Base-by-base conservation (phyloP, 2,797 vertebrate genomes). In the Emys orbicularis region DNA sequence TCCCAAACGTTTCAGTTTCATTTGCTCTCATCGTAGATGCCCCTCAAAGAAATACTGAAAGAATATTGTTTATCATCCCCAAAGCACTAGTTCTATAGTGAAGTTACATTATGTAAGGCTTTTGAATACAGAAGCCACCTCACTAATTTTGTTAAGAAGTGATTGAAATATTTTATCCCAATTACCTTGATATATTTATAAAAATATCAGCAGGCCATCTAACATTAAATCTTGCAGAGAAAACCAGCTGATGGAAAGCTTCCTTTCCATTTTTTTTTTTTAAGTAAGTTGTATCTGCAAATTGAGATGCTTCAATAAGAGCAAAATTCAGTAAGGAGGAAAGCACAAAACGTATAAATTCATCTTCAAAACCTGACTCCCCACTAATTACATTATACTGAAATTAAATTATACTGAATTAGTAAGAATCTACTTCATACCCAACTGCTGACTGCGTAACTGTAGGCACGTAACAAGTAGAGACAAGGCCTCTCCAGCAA, bases 391-490 rank as follows among this genome's bases (percentile, higher is more conserved):
- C 5, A 44, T 61, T 84, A 65, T 16, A 68, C 25, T 68, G 23
- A 81, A 86, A 83, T 47, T 47, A 47, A 8, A 47, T 47, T 47
- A 47, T 47, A 47, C 47, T 47, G 0, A 9, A 95, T 59, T 29
- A 91, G 90, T 15, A 10, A 10, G 34, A 13, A 49, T 80, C 15
- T 68, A 47, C 79, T 41, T 77, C 90, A 97, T 98, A 99, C 99
- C 98, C 68, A 99, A 98, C 57, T 99, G 99, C 97, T 99, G 99
- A 96, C 99, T 99, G 97, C 99, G 99, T 34, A 99, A 98, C 98
- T 99, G 99, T 81, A 99, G 98, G 96, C 99, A 99, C 47, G 99
- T 99, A 44, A 99, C 99, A 57, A 99, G 97, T 59, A 99, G 99
- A 9, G 99, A 99, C 97, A 99, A 97, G 27, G 99, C 99, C 97